Percentiles rank a stretch among this genome's conserved stretches.
These are phyloP conservation scores for Scrobipalpa costella DNA, from an alignment of 2,888 invertebrate genomes.

Conservation along the genomic window DNA sequence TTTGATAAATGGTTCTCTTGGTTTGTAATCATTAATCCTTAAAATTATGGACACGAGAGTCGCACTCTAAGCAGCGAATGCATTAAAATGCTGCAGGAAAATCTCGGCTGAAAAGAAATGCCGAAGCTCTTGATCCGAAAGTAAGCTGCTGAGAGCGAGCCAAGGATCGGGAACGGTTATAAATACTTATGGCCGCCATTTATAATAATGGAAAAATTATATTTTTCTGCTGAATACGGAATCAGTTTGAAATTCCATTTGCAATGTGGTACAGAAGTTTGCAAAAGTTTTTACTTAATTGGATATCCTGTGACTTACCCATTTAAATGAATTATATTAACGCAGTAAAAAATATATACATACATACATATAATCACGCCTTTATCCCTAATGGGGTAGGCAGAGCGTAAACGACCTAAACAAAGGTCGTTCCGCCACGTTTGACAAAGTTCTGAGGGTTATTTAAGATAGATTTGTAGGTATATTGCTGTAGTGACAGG, in stretches of 20 bases:
- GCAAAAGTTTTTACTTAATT: background rate
- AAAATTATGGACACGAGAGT: background rate
- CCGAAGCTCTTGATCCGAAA: constrained; percentile 44
- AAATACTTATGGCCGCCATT: constrained; percentile 29
- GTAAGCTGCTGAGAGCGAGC: constrained; percentile 33
- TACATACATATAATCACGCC: too few relatives aligned
- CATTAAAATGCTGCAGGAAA: constrained; percentile 49
- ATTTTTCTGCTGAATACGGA: background rate
- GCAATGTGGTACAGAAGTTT: background rate
- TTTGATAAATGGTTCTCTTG: too few relatives aligned
- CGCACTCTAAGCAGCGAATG: background rate
- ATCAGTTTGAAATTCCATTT: background rate
- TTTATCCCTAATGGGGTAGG: too few relatives aligned
- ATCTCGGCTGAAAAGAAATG: constrained; percentile 36
- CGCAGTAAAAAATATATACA: too few relatives aligned
- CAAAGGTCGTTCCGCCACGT: too few relatives aligned
- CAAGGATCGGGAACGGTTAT: constrained; percentile 33
- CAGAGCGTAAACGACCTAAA: too few relatives aligned
- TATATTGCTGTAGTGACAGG: too few relatives aligned
- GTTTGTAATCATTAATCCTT: too few relatives aligned
- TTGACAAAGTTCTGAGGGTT: too few relatives aligned
- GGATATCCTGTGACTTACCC: too few relatives aligned
- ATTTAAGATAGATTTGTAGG: too few relatives aligned
- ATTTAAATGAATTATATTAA: too few relatives aligned
- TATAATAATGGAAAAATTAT: background rate